Percentiles rank a stretch among this genome's conserved stretches.
Conservation (phyloP, 2,888 invertebrate genomes). For the Eulithis prunata region DNA sequence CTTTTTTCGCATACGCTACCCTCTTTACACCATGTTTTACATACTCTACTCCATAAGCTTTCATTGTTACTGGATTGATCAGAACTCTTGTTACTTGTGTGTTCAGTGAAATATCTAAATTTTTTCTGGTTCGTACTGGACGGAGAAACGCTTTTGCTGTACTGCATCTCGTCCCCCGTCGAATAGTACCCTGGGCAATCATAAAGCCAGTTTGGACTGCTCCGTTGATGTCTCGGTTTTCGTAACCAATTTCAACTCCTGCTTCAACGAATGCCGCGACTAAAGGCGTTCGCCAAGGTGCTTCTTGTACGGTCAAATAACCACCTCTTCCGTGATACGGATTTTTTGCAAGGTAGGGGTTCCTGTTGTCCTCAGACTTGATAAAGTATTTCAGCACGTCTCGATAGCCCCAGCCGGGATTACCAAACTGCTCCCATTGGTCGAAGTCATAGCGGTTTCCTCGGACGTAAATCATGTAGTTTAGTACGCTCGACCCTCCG, state of each 20-base stretch:
- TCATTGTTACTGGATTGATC: conserved; percentile 89
- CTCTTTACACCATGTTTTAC: conserved; percentile 88
- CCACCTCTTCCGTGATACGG: conserved; percentile 90
- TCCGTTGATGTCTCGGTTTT: conserved; percentile 92
- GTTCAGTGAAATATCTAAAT: conserved; percentile 92
- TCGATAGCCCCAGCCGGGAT: conserved; percentile 94
- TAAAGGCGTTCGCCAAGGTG: conserved; percentile 92
- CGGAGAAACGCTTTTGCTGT: conserved; percentile 94
- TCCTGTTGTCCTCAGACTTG: conserved; percentile 94
- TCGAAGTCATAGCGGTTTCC: conserved; percentile 94
- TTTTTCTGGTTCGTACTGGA: conserved; percentile 89
- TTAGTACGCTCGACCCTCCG: conserved; percentile 94
- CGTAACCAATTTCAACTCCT: conserved; percentile 92
- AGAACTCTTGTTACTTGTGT: conserved; percentile 90
- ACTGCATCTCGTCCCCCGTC: conserved; percentile 92
- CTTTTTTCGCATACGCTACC: conserved; percentile 89
- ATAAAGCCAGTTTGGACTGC: conserved; percentile 91
- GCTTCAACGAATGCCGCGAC: conserved; percentile 93
- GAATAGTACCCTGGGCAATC: conserved; percentile 92
- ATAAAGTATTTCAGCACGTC: conserved; percentile 94
- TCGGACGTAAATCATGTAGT: conserved; percentile 96
- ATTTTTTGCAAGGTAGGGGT: conserved; percentile 90
- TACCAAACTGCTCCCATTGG: conserved; percentile 93
- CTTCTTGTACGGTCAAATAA: conserved; percentile 91
- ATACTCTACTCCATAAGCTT: conserved; percentile 92